Conservation (phyloP, 2,113 vertebrate species). For the Bettongia penicillata region DNA sequence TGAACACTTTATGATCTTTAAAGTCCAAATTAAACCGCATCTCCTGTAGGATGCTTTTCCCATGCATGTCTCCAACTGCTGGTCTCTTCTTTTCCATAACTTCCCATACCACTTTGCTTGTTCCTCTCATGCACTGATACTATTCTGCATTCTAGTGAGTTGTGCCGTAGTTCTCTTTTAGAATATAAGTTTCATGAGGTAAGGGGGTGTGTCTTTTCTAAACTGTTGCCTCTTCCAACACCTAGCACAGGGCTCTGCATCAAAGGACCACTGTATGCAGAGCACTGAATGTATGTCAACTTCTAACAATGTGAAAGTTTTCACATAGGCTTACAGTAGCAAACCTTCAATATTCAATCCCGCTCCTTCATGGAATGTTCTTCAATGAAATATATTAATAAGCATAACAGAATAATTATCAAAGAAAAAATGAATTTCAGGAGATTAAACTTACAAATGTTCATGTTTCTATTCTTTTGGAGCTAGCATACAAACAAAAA, state of each 20-base stretch:
- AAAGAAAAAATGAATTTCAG: conserved; percentile 40
- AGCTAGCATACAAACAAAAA: conserved; percentile 48
- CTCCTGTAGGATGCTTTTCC: not conserved
- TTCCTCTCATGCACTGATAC: not conserved
- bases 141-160: not conserved
- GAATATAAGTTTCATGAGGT: not conserved
- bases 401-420: conserved; percentile 14
- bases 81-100: not conserved
- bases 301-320: conserved; percentile 30
- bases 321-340: not conserved
- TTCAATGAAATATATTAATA: conserved; percentile 37
- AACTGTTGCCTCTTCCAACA: too few species aligned
- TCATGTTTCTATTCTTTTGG: conserved; percentile 30
- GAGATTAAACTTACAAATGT: conserved; percentile 37
- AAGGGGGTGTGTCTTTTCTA: too few species aligned
- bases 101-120: not conserved
- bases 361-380: conserved; percentile 4
- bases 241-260: not conserved
- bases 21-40: too few species aligned
- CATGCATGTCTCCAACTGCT: not conserved
- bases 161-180: not conserved
- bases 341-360: conserved; percentile 26
- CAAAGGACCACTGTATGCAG: not conserved
- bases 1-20: too few species aligned
- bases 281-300: not conserved